Evolutionary conservation across 2,113 vertebrate genomes (phyloP), one percentile per base, ranked within the genome.

Genomic region (Saccopteryx bilineata): DNA sequence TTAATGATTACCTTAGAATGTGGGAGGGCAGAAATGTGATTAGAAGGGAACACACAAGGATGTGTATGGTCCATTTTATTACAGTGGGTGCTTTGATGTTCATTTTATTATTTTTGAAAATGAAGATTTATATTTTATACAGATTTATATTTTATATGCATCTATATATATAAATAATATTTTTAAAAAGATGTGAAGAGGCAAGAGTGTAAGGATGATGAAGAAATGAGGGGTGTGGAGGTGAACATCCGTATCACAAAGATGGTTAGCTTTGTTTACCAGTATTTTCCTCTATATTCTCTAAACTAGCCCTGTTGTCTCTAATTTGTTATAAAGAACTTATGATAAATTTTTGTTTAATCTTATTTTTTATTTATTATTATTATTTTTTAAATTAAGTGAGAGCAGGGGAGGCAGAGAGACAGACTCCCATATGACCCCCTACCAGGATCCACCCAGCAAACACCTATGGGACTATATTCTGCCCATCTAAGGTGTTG

Each of bases 241-340:
- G 5, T 9, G 28, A 11, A 26, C 18, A 10, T 3, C 18, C 2
- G 1, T 5, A 33, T 31, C 24, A 31, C 7, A 23, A 60, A 14
- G 14, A 7, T 12, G 14, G 7, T 56, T 82, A 61, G 7, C 54
- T 89, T 90, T 80, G 50, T 28, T 72, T 33, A 18, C 71, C 10
- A 46, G 81, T 78, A 69, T 80, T 72, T 94, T 84, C 52, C n/a
- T 54, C 3, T 68, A 48, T 78, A 91, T 91, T 87, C 74, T 93
- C n/a, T 95, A 31, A 82, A 92, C 81, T 69, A 19, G 10, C 14
- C 7, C 18, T 33, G 7, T 54, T 79, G 31, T 63, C 63, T 93
- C 39, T 60, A 61, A 81, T 68, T 15, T 46, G 13, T 60, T 52
- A 13, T 72, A 65, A 50, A 63, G 17, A 26, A 71, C 69, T 75